Evolutionary conservation across 2,888 invertebrate species (phyloP), one percentile per base, ranked within the genome.

Genomic region (Mellilla xanthometata): DNA sequence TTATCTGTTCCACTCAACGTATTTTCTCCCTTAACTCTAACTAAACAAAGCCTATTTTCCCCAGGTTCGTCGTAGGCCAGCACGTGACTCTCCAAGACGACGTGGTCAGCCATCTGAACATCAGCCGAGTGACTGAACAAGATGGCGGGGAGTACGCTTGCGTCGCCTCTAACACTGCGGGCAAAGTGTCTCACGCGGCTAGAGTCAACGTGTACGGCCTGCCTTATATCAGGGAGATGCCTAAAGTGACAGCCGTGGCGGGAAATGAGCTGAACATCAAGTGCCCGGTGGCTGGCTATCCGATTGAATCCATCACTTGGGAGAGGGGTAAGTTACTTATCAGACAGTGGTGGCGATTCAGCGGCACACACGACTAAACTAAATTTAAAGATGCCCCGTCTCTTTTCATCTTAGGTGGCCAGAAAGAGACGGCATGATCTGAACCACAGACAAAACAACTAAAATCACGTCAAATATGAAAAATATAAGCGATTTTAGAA

Each of bases 41-140:
- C 15, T 1, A 15, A 15, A 19, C 15, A 19, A 27, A 27, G 11
- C 22, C 9, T 42, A 36, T 36, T n/a, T n/a, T n/a, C n/a, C n/a
- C 12, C 68, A 95, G 97, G 69, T 96, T 96, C 81, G 93, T 97
- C 67, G 96, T 96, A 46, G 97, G 97, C 22, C 96, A 97, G 79
- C 96, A 97, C 85, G 96, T 97, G 56, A 97, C 96, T 11, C 93
- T 96, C 29, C 96, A 96, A 85, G 97, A 96, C 72, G 96, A 96
- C 81, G 97, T 97, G 52, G 96, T 97, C 78, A 96, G 96, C 72
- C 96, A 97, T 88, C 95, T 97, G 56, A 97, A 97, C 90, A 94
- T 97, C 69, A 95, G 95, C 66, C 93, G 94, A 54, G 94, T 96
- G 52, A 94, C 95, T 65, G 95, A 95, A 60, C 96, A 96, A 90